Evolutionary conservation across 2,797 vertebrate species (phyloP).

Genomic region (Oceanodroma leucorhoa): DNA sequence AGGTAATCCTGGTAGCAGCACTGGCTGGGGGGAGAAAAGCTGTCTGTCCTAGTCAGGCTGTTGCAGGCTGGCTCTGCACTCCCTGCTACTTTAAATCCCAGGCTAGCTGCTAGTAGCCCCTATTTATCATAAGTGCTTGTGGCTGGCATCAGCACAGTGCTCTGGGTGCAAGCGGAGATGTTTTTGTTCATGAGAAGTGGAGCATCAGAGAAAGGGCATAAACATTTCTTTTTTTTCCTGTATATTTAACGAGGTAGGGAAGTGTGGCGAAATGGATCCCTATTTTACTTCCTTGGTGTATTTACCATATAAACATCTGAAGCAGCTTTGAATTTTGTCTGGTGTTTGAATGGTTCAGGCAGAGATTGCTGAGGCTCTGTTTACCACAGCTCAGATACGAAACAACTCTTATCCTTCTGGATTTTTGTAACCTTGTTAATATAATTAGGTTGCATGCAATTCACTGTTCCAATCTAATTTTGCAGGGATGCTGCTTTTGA

Average conservation of each 20-base stretch:
- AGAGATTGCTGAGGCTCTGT: background rate
- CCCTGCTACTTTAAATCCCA: background rate
- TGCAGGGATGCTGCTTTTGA: background rate
- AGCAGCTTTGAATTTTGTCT: background rate
- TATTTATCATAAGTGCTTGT: accelerated
- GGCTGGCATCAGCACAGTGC: background rate
- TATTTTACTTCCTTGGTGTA: background rate
- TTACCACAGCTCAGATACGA: background rate
- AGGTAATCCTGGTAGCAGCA: background rate
- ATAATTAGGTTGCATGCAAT: slow-evolving; percentile 28
- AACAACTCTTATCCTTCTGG: slow-evolving; percentile 36
- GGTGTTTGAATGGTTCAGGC: background rate
- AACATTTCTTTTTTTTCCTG: background rate
- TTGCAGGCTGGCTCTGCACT: background rate
- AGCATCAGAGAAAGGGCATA: background rate
- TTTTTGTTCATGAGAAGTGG: background rate
- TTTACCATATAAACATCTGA: background rate
- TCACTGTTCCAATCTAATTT: slow-evolving; percentile 45
- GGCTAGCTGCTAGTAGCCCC: background rate
- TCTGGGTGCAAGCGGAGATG: background rate
- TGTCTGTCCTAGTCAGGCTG: background rate
- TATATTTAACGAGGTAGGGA: background rate
- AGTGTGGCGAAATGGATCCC: background rate
- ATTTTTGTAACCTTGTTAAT: slow-evolving; percentile 52
- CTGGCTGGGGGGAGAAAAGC: background rate